Base-by-base conservation (phyloP, 2,888 invertebrate species). In the Nasonovia ribisnigri region DNA sequence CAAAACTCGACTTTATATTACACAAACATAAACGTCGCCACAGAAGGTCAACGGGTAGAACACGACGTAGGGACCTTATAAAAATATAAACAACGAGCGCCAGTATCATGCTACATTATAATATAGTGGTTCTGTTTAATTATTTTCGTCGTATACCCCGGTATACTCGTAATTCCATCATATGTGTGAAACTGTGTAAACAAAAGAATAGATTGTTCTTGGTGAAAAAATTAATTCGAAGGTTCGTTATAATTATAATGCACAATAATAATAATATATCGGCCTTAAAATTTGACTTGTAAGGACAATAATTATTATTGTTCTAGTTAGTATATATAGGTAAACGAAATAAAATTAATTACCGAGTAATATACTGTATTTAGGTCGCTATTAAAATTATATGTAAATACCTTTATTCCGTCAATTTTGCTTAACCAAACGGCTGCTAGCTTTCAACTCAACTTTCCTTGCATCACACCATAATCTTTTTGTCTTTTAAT, bases 141-240 rank as follows among this genome's bases (percentile, higher is more conserved):
- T 67, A 92, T 92, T 48, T 88, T 84, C 24, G 29, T 20, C 29
- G 57, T 60, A 60, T 13, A 36, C n/a, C 48, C 11, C 36, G 51
- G 26, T 11, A 54, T 36, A 88, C 36, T 24, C 36, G 24, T 90
- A 90, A 67, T 90, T 4, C 46, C 46, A 43, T 43, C 36, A 26
- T 87, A 87, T 92, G 92, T 92, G 92, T 67, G 87, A 92, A 92
- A 92, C 26, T 42, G 60, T 48, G 42, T 88, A 51, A 92, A 88
- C 92, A 92, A 92, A 87, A 67, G 60, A 92, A 92, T 87, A 48
- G 46, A 84, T 91, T 91, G 87, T 88, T 86, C 48, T 42, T 36
- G 16, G 87, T 29, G 57, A 86, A 87, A 90, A 51, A 86, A 86
- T 91, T 91, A 91, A 91, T 91, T 91, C 67, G 87, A 92, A 92